These are phyloP conservation scores for Adrianichthys oophorus DNA, from an alignment of 2,797 vertebrate genomes.

Conservation along the genomic window DNA sequence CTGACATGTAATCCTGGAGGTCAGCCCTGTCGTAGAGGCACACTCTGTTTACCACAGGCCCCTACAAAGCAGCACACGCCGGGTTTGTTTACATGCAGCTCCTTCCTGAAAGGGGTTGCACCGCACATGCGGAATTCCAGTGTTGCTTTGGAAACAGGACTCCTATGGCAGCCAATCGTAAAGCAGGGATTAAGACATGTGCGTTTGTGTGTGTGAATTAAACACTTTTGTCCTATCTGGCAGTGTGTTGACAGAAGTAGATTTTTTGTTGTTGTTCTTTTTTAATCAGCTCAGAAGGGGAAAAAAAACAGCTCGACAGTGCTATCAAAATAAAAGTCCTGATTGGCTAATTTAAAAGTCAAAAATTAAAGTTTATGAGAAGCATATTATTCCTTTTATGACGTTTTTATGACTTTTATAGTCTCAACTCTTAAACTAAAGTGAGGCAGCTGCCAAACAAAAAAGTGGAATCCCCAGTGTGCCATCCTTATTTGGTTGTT, in stretches of 20 bases:
- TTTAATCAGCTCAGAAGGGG: conserved; percentile 68
- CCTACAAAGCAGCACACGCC: conserved; percentile 45
- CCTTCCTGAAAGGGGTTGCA: conserved; percentile 69
- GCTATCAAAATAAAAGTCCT: conserved; percentile 52
- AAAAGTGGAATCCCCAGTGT: neutral
- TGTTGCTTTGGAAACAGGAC: conserved; percentile 80
- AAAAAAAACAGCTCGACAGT: conserved; percentile 46
- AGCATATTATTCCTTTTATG: neutral
- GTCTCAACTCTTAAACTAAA: conserved; percentile 7
- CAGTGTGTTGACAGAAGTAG: conserved; percentile 49
- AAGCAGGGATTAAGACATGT: conserved; percentile 57
- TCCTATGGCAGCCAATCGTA: conserved; percentile 62
- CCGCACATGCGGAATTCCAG: conserved; percentile 55
- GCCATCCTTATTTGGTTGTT: neutral
- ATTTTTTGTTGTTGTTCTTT: conserved; percentile 36
- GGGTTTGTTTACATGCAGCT: conserved; percentile 70
- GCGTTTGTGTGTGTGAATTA: conserved; percentile 58
- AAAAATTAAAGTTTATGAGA: conserved; percentile 19
- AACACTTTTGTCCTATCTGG: conserved; percentile 47
- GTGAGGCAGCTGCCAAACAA: conserved; percentile 17
- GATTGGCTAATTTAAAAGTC: conserved; percentile 62
- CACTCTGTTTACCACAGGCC: conserved; percentile 54
- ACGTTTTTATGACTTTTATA: neutral
- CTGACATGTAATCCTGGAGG: conserved; percentile 47
- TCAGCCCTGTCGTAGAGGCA: conserved; percentile 18